Conservation (phyloP, 2,888 invertebrate genomes). For the Troides aeacus region DNA sequence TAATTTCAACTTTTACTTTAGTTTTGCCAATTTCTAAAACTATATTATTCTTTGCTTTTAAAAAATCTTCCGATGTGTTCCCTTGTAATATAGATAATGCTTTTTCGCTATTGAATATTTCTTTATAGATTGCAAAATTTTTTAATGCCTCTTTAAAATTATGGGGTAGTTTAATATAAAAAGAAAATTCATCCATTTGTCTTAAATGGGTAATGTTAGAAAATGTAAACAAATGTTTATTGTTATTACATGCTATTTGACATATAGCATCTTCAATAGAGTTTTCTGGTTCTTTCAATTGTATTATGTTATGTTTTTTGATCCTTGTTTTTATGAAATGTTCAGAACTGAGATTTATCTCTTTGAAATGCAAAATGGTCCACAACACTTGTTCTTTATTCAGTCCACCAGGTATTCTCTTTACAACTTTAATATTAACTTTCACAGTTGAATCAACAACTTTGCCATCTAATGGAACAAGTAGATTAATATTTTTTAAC, state of each 20-base stretch:
- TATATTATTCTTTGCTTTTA: slow-evolving; percentile 46
- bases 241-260: slow-evolving; percentile 38
- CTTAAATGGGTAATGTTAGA: slow-evolving; percentile 33
- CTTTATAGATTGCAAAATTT: slow-evolving; percentile 36
- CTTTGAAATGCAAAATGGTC: slow-evolving; percentile 51
- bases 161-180: slow-evolving; percentile 55
- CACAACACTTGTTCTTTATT: slow-evolving; percentile 53
- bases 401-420: slow-evolving; percentile 54
- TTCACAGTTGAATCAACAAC: slow-evolving; percentile 41
- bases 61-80: slow-evolving; percentile 51
- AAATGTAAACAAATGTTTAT: slow-evolving; percentile 50
- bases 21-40: slow-evolving; percentile 46
- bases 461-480: slow-evolving; percentile 48
- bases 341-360: slow-evolving; percentile 49
- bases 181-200: slow-evolving; percentile 37
- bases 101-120: slow-evolving; percentile 42
- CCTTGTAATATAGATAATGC: slow-evolving; percentile 42
- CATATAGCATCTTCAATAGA: slow-evolving; percentile 45
- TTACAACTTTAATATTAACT: slow-evolving; percentile 51
- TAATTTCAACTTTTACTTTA: slow-evolving; percentile 47
- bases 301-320: slow-evolving; percentile 32
- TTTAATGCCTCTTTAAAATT: slow-evolving; percentile 47
- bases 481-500: slow-evolving; percentile 46
- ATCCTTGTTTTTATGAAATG: slow-evolving; percentile 53
- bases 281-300: slow-evolving; percentile 41